Percentiles rank a stretch among this genome's conserved stretches.
phyloP scores from a whole-genome alignment of 2,113 vertebrate genomes.

The Tetrax tetrax region DNA sequence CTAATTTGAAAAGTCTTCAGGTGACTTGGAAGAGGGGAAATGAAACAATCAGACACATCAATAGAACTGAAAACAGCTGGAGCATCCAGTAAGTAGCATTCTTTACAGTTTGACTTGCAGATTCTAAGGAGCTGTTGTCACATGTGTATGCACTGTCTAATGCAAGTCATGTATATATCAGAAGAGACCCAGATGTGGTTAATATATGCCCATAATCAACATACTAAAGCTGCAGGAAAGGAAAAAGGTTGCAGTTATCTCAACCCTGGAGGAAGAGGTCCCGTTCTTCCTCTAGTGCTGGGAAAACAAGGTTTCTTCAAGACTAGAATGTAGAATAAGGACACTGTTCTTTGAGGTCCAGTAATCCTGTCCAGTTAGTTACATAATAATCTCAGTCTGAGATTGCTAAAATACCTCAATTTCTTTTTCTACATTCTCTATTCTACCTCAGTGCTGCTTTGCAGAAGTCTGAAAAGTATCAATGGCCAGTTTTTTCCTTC shows the following conservation, averaged over 20 bases:
- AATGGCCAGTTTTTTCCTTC: not conserved
- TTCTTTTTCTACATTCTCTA: not conserved
- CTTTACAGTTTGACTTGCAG: not conserved
- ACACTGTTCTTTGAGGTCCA: not conserved
- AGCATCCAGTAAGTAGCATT: constrained; percentile 57
- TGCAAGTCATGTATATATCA: not conserved
- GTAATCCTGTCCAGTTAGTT: not conserved
- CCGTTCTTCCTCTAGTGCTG: not conserved
- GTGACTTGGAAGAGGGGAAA: constrained; percentile 69
- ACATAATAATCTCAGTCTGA: not conserved
- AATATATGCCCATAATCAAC: not conserved
- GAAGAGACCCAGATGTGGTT: not conserved
- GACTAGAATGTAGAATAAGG: not conserved
- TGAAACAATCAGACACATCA: constrained; percentile 6
- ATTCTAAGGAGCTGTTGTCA: not conserved
- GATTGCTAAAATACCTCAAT: not conserved
- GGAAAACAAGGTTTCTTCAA: not conserved
- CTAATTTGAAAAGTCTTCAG: not conserved
- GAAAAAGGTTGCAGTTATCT: not conserved
- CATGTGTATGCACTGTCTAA: fast-evolving
- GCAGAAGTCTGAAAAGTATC: not conserved
- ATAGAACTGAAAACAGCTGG: constrained; percentile 3
- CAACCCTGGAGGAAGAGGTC: not conserved
- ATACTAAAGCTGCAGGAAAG: not conserved
- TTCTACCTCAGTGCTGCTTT: not conserved